Conservation (phyloP, 1,140 invertebrate genomes). For the Zaprionus lachaisei region DNA sequence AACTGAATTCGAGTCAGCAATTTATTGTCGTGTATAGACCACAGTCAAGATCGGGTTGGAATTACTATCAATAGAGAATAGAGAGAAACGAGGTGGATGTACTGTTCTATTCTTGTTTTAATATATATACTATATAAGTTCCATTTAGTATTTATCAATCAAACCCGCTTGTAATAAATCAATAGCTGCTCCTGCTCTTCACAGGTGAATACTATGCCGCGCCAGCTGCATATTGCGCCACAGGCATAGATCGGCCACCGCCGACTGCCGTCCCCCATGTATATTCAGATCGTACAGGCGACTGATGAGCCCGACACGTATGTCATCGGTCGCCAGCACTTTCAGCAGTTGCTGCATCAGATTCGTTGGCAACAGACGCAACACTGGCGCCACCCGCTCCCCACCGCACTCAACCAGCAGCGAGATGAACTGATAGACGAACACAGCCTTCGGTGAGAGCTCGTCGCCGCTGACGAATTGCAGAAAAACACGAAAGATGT, state of each 20-base stretch:
- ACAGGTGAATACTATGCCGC: slow-evolving; percentile 80
- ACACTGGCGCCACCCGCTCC: slow-evolving; percentile 89
- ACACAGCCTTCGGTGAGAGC: slow-evolving; percentile 93
- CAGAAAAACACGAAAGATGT: slow-evolving; percentile 90
- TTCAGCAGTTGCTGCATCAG: slow-evolving; percentile 92
- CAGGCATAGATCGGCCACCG: slow-evolving; percentile 92
- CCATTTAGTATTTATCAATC: slow-evolving; percentile 44
- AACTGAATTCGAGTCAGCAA: slow-evolving; percentile 57
- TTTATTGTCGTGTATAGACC: slow-evolving; percentile 26
- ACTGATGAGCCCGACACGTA: slow-evolving; percentile 76
- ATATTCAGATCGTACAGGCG: slow-evolving; percentile 91
- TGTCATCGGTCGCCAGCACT: slow-evolving; percentile 85
- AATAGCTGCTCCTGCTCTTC: slow-evolving; percentile 7
- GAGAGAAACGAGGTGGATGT: slow-evolving; percentile 19
- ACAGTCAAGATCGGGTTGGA: slow-evolving; percentile 9
- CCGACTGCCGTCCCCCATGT: slow-evolving; percentile 89
- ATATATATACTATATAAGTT: slow-evolving; percentile 55
- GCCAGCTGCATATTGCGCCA: slow-evolving; percentile 91
- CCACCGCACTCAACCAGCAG: slow-evolving; percentile 92
- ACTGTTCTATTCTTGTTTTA: slow-evolving; percentile 43
- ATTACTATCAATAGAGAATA: neutral
- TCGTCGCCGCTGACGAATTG: slow-evolving; percentile 91
- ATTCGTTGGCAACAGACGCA: slow-evolving; percentile 92
- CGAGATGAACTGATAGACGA: slow-evolving; percentile 93
- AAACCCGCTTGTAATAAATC: neutral